Evolutionary conservation across 2,797 vertebrate species (phyloP), one percentile per base, ranked within the genome.

Genomic region (Cirrhinus mrigala): DNA sequence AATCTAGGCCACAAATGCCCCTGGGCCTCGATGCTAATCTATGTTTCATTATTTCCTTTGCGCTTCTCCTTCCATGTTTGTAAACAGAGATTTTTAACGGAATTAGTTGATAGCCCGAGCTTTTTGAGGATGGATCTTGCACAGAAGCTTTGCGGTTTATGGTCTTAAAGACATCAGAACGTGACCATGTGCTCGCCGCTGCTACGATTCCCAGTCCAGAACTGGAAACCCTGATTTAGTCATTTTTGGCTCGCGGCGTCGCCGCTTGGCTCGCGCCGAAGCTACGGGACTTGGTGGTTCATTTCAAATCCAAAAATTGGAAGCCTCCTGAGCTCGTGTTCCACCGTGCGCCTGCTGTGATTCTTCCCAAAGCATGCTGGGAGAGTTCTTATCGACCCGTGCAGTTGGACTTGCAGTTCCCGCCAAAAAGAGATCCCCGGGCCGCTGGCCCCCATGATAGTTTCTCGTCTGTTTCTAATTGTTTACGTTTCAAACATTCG

Each of bases 1-100:
- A 87, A 91, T 88, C 78, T 96, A 95, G 95, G 95, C 93, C 95
- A 95, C 92, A 93, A 93, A 94, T 79, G 91, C 94, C 94, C 29
- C 78, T 90, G 93, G 93, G 94, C 88, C 87, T 85, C 79, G 90
- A 94, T 94, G 91, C 92, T 94, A 94, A 96, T 96, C 94, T 96
- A 94, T 94, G 93, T 95, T 95, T 95, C 91, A 94, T 95, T 94
- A 93, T 89, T 89, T 81, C 54, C 76, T 69, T 64, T 74, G 87
- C 15, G 86, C 89, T 90, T 20, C 81, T 92, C 82, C 90, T 87
- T 91, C 54, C 87, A 85, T 93, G 91, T 94, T 94, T 94, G 94
- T 95, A 94, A 95, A 96, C 94, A 94, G 85, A 90, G 90, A 89
- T 93, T 92, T 92, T 80, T 88, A 89, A 86, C 87, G 83, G 91